Evolutionary conservation across 2,888 invertebrate genomes (phyloP).

Genomic region (Ophion ventricosus): DNA sequence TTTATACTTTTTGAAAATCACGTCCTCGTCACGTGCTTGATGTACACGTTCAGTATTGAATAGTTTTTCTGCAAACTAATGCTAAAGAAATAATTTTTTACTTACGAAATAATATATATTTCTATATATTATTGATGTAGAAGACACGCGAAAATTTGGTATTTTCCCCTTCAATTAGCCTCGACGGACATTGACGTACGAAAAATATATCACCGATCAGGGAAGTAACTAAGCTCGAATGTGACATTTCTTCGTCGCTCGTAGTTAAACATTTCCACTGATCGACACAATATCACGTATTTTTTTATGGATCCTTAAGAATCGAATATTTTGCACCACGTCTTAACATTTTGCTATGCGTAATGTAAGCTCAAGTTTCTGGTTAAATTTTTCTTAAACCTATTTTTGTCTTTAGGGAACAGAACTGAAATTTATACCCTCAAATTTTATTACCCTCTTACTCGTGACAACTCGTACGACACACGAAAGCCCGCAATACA

Average conservation of each 20-base stretch:
- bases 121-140: conserved; percentile 13
- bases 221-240: background rate
- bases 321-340: conserved; percentile 5
- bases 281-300: background rate
- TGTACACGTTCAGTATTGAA: conserved; percentile 2
- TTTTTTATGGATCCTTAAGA: background rate
- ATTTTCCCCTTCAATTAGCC: conserved; percentile 9
- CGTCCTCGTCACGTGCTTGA: conserved; percentile 45
- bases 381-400: background rate
- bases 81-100: conserved; percentile 20
- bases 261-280: conserved; percentile 6
- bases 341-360: conserved; percentile 1
- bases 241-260: background rate
- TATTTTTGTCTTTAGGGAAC: conserved; percentile 2
- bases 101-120: conserved; percentile 20
- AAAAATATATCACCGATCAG: background rate
- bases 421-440: conserved; percentile 14
- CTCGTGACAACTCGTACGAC: background rate
- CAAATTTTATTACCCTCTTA: background rate
- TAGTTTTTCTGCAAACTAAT: conserved; percentile 21
- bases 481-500: background rate
- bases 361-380: background rate
- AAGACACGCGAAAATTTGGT: background rate
- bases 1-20: conserved; percentile 47
- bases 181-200: conserved; percentile 13